phyloP scores from a whole-genome alignment of 2,113 vertebrate genomes.

The Todiramphus chloris region DNA sequence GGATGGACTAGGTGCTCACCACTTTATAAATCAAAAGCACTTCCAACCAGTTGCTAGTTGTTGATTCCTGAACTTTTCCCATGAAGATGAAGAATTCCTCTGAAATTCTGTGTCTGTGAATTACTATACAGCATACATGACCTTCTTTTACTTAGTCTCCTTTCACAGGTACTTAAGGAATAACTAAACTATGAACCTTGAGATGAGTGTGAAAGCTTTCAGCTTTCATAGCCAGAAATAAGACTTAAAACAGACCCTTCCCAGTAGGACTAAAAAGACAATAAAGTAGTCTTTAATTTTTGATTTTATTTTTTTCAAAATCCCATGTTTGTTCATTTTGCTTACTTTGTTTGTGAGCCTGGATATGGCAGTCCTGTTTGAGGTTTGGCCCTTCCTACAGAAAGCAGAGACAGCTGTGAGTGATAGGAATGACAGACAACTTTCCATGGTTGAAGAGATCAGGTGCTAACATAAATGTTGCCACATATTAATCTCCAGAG shows the following conservation, averaged over 20 bases:
- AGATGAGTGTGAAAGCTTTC: neutral
- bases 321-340: neutral
- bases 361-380: neutral
- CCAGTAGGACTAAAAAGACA: neutral
- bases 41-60: neutral
- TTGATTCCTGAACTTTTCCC: neutral
- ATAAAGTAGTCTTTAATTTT: neutral
- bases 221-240: neutral
- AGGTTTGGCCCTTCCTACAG: neutral
- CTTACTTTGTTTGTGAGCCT: neutral
- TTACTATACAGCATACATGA: neutral
- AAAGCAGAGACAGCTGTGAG: neutral
- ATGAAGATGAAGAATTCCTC: neutral
- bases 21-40: neutral
- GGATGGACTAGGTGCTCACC: neutral
- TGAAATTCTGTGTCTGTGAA: neutral
- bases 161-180: neutral
- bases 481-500: neutral
- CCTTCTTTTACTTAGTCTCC: neutral
- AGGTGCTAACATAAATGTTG: neutral
- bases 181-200: neutral
- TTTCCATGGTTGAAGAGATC: neutral
- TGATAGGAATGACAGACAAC: neutral
- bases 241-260: neutral
- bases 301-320: neutral